A percentile compares a stretch with the other conserved stretches of the same genome.
phyloP scores from a whole-genome alignment of 2,888 invertebrate genomes.

The Nephrotoma guestfalica region DNA sequence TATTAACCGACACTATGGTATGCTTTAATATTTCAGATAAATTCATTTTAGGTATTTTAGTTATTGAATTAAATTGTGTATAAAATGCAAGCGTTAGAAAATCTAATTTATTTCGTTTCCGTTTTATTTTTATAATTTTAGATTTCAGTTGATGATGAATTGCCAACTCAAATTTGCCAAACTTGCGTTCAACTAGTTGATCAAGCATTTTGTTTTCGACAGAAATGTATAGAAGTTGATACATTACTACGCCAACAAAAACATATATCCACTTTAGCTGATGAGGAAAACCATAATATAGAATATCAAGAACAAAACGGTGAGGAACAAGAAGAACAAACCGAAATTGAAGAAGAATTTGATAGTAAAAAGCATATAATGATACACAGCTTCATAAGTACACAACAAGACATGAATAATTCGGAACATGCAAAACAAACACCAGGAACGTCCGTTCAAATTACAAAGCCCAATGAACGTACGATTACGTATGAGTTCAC shows the following conservation, averaged over 20 bases:
- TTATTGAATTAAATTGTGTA: background rate
- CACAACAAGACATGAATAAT: background rate
- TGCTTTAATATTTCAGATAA: background rate
- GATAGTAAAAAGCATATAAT: background rate
- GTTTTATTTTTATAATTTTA: conserved; percentile 7
- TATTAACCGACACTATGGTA: too few species aligned
- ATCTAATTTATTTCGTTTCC: background rate
- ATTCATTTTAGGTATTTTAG: background rate
- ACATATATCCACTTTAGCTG: conserved; percentile 1
- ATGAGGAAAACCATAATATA: background rate
- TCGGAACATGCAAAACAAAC: background rate
- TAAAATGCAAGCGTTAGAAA: background rate
- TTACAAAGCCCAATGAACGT: background rate
- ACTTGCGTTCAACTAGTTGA: conserved; percentile 19
- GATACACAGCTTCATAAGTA: background rate
- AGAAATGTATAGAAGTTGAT: conserved; percentile 21
- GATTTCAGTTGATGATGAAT: conserved; percentile 18
- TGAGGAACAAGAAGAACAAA: background rate
- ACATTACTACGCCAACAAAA: conserved; percentile 14
- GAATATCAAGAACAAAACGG: background rate
- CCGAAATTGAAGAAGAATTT: background rate
- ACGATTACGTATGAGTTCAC: background rate
- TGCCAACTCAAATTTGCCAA: conserved; percentile 23
- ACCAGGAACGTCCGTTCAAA: background rate
- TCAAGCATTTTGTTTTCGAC: conserved; percentile 21